These are phyloP conservation scores for Cephalophus harveyi DNA, from an alignment of 2,113 vertebrate species.

Conservation along the genomic window DNA sequence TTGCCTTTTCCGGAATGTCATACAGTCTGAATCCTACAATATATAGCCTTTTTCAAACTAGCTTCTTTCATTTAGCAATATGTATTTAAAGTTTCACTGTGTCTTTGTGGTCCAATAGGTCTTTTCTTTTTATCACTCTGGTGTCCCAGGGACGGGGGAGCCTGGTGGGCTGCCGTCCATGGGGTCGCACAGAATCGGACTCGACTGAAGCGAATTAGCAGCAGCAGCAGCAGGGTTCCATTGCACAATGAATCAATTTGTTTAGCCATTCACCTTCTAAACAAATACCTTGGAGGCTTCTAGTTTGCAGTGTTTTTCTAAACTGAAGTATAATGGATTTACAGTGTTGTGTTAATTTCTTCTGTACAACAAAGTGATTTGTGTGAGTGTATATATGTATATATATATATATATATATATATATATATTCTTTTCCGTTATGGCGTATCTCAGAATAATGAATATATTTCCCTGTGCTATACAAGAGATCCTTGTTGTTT, in stretches of 20 bases:
- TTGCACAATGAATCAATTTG: fast-evolving
- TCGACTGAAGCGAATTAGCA: fast-evolving
- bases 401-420: fast-evolving
- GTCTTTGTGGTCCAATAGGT: background rate
- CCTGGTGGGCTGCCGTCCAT: no score
- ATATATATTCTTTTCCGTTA: background rate
- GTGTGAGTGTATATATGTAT: background rate
- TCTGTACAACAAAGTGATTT: background rate
- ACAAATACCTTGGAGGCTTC: background rate
- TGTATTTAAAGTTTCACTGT: fast-evolving
- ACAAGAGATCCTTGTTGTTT: background rate
- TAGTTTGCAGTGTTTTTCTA: background rate
- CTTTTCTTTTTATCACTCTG: background rate
- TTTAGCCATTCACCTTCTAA: background rate
- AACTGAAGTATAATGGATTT: background rate
- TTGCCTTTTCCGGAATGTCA: background rate
- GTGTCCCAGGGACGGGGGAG: fast-evolving
- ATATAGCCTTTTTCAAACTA: background rate
- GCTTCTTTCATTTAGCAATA: background rate
- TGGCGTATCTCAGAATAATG: background rate
- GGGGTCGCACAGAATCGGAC: no score
- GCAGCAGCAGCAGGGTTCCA: background rate
- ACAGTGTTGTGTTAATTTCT: background rate
- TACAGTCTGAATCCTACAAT: fast-evolving
- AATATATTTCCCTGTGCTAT: background rate